Evolutionary conservation across 2,113 vertebrate genomes (phyloP).

Genomic region (Urocitellus parryii): DNA sequence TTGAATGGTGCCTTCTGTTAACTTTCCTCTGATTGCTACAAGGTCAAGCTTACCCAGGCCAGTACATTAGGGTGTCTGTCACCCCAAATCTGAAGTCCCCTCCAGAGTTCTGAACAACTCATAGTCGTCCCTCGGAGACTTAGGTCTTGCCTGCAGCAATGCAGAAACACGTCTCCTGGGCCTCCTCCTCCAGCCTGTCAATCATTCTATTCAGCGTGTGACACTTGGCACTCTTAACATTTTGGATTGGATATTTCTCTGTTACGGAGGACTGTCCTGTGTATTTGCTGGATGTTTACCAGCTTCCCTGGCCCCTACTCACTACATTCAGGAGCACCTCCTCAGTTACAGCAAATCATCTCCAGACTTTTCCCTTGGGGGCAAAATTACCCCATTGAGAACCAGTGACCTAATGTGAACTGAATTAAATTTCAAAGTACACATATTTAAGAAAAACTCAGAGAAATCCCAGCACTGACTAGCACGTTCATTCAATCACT

Average conservation of each 20-base stretch:
- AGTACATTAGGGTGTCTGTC: background rate
- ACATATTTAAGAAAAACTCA: background rate
- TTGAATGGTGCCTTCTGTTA: background rate
- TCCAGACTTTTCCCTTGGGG: background rate
- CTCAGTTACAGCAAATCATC: background rate
- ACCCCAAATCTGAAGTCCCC: background rate
- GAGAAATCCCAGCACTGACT: background rate
- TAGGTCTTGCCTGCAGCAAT: background rate
- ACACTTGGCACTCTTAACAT: no score
- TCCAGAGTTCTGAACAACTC: background rate
- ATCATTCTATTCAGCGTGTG: background rate
- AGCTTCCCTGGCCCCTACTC: background rate
- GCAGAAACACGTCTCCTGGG: background rate
- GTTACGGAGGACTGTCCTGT: background rate
- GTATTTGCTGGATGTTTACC: background rate
- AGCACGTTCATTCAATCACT: background rate
- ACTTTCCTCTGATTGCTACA: background rate
- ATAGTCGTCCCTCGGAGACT: background rate
- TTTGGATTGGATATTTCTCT: background rate
- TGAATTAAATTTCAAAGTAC: conserved; percentile 25
- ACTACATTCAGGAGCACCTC: background rate
- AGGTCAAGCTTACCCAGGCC: background rate
- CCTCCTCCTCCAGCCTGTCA: background rate
- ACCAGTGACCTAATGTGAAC: background rate
- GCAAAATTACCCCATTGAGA: background rate